Evolutionary conservation across 2,113 vertebrate genomes (phyloP).

Genomic region (Lota lota): DNA sequence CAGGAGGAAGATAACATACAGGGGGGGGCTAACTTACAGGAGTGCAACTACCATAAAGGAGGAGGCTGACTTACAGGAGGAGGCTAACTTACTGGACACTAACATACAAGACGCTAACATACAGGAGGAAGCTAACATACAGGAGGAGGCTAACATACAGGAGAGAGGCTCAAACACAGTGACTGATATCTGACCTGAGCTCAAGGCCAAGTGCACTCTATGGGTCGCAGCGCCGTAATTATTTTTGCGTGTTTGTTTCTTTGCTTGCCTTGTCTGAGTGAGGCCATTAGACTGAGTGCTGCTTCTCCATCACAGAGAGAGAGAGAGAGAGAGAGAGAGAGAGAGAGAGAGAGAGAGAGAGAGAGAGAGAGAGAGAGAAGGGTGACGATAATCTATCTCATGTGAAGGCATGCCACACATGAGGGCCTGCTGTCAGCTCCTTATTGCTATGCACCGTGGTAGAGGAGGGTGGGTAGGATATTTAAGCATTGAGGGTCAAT

Average conservation of each 20-base stretch:
- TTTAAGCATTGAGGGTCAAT: not conserved
- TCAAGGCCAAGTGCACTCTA: conserved; percentile 7
- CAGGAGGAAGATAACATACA: too few relatives aligned
- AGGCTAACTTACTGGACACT: too few relatives aligned
- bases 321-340: not conserved
- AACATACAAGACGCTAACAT: too few relatives aligned
- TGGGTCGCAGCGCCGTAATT: conserved; percentile 4
- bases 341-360: too few relatives aligned
- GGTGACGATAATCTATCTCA: conserved; percentile 11
- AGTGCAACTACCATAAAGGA: too few relatives aligned
- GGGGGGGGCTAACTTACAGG: too few relatives aligned
- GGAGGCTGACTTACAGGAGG: too few relatives aligned
- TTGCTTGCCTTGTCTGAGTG: not conserved
- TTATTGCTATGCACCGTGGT: not conserved
- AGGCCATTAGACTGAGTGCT: not conserved
- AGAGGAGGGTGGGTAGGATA: not conserved
- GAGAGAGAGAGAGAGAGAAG: not conserved
- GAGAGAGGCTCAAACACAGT: too few relatives aligned
- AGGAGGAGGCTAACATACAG: too few relatives aligned
- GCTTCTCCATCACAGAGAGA: not conserved
- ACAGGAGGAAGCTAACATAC: too few relatives aligned
- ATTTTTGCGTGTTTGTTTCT: not conserved
- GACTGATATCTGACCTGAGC: not conserved
- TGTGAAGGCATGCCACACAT: conserved; percentile 3
- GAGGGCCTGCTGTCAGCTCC: not conserved